A percentile compares a stretch with the other conserved stretches of the same genome.
These are phyloP conservation scores for Panthera leo DNA, from an alignment of 2,113 vertebrate genomes.

Conservation along the genomic window DNA sequence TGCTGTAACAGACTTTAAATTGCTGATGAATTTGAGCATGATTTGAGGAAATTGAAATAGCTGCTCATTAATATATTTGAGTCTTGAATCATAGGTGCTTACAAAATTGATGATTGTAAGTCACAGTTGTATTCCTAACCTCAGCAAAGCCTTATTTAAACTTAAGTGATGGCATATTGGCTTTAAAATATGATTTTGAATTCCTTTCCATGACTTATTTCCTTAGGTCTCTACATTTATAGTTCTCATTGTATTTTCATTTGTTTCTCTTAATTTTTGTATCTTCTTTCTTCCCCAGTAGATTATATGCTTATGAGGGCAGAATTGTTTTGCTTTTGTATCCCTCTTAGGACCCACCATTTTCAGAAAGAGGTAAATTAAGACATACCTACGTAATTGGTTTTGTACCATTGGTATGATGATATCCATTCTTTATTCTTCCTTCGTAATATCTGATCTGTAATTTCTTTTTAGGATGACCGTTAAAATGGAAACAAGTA, in stretches of 20 bases:
- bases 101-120: neutral
- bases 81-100: neutral
- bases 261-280: slow-evolving; percentile 21
- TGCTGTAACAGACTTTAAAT: neutral
- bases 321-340: neutral
- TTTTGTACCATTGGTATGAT: neutral
- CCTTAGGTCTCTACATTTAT: neutral
- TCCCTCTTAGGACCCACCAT: neutral
- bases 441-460: neutral
- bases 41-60: slow-evolving; percentile 5
- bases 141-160: neutral
- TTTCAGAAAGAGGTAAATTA: neutral
- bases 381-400: neutral
- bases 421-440: neutral
- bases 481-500: neutral
- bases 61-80: slow-evolving; percentile 3
- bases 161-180: neutral
- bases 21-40: neutral
- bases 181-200: slow-evolving; percentile 28
- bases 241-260: neutral
- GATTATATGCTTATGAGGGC: neutral
- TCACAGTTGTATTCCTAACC: neutral
- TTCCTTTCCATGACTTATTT: neutral
- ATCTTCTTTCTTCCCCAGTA: neutral
- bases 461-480: neutral